phyloP scores from a whole-genome alignment of 2,113 vertebrate genomes.

The Nyctereutes procyonoides region DNA sequence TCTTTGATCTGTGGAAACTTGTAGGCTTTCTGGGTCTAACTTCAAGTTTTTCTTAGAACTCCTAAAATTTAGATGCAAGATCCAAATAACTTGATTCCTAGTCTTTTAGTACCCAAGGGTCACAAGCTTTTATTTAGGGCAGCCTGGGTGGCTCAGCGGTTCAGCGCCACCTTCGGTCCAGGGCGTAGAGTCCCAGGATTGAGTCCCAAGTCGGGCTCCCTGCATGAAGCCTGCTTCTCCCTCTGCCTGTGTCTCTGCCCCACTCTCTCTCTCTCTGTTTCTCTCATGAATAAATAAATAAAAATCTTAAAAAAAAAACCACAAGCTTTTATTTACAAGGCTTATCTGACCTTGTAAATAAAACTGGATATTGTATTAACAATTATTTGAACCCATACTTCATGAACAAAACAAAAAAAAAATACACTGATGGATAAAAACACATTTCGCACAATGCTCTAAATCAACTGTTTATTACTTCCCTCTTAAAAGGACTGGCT shows the following conservation, averaged over 20 bases:
- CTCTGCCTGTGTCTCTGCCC: too few relatives aligned
- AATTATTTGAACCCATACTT: neutral
- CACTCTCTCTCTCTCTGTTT: too few relatives aligned
- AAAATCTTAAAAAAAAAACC: too few relatives aligned
- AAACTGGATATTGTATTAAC: neutral
- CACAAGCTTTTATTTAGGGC: neutral
- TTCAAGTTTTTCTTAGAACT: neutral
- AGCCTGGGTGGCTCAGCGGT: too few relatives aligned
- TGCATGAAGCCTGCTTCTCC: too few relatives aligned
- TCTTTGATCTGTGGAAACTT: neutral
- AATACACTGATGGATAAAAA: neutral
- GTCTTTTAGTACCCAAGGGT: neutral
- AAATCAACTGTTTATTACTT: neutral
- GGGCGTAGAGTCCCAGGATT: too few relatives aligned
- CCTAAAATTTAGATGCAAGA: neutral
- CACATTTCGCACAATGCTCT: neutral
- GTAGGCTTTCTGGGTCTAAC: neutral
- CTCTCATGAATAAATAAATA: too few relatives aligned
- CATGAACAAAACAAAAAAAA: constrained; percentile 44
- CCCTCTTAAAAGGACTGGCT: neutral
- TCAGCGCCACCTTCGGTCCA: too few relatives aligned
- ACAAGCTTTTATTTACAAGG: neutral
- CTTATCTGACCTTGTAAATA: constrained; percentile 1
- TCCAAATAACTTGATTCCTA: neutral
- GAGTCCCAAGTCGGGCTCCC: too few relatives aligned